phyloP scores from a whole-genome alignment of 2,888 invertebrate species.

The Drosophila anomalipes region DNA sequence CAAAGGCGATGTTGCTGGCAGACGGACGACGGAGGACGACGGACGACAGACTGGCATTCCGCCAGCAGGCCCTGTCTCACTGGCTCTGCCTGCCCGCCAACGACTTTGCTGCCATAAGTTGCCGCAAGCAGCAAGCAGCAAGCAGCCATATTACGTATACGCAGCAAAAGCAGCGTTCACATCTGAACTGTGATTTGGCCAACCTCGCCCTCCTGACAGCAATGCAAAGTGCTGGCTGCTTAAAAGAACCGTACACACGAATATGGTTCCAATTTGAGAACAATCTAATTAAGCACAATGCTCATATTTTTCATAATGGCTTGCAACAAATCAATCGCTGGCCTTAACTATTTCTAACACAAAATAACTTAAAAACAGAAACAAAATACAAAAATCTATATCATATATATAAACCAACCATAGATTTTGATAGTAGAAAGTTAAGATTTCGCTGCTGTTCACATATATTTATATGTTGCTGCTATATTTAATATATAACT shows the following conservation, averaged over 20 bases:
- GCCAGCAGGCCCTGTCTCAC: slow-evolving; percentile 19
- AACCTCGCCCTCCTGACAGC: not conserved
- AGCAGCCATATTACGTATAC: slow-evolving; percentile 42
- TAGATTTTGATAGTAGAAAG: not conserved
- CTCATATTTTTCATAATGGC: not conserved
- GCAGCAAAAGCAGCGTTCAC: slow-evolving; percentile 23
- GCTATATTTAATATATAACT: not conserved
- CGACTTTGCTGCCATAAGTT: slow-evolving; percentile 18
- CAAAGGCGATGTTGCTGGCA: slow-evolving; percentile 15
- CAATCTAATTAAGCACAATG: not conserved
- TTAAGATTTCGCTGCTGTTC: not conserved
- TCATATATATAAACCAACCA: not conserved
- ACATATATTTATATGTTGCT: not conserved
- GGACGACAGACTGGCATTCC: slow-evolving; percentile 22
- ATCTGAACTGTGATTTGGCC: slow-evolving; percentile 45
- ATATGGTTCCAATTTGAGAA: not conserved
- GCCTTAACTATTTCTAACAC: not conserved
- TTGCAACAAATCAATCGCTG: not conserved
- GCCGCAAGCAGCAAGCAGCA: slow-evolving; percentile 27
- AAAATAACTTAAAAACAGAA: not conserved
- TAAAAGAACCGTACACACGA: not conserved
- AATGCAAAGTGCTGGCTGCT: not conserved
- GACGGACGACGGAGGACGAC: slow-evolving; percentile 9
- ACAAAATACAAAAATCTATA: not conserved
- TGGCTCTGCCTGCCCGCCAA: not conserved